These are phyloP conservation scores for Solenodon paradoxus DNA, from an alignment of 2,113 vertebrate genomes.

Conservation along the genomic window DNA sequence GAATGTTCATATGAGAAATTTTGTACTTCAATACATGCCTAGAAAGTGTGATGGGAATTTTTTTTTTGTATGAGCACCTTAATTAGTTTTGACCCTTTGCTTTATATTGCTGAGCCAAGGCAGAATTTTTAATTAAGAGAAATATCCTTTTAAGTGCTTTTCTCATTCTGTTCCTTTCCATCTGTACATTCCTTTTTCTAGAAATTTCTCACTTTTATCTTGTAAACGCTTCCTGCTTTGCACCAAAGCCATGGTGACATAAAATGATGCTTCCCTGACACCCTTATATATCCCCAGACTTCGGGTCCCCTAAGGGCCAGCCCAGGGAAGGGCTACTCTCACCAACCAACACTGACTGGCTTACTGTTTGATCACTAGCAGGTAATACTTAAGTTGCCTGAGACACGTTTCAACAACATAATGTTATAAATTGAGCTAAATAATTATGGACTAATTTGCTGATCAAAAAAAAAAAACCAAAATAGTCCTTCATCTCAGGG, in stretches of 20 bases:
- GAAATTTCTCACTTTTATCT: not conserved
- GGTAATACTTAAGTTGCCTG: not conserved
- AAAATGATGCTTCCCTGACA: not conserved
- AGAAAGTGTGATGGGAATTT: not conserved
- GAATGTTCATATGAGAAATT: not conserved
- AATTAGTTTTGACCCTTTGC: not conserved
- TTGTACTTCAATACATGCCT: not conserved
- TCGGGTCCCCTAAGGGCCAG: not conserved
- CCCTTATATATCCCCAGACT: not conserved
- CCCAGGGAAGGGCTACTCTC: not conserved
- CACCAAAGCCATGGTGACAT: not conserved
- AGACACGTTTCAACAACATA: not conserved
- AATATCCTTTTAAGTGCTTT: not conserved
- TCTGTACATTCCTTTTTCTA: not conserved
- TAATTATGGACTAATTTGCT: not conserved
- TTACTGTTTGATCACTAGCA: not conserved
- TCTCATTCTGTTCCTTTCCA: not conserved
- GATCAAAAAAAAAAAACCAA: too few species aligned
- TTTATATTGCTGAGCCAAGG: not conserved
- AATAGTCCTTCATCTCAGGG: not conserved
- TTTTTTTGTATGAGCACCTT: not conserved
- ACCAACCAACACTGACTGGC: not conserved
- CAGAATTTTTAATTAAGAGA: not conserved
- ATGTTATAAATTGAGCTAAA: not conserved
- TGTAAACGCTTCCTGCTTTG: not conserved